Conservation (phyloP, 2,888 invertebrate species). For the Drepanosiphum platanoidis region DNA sequence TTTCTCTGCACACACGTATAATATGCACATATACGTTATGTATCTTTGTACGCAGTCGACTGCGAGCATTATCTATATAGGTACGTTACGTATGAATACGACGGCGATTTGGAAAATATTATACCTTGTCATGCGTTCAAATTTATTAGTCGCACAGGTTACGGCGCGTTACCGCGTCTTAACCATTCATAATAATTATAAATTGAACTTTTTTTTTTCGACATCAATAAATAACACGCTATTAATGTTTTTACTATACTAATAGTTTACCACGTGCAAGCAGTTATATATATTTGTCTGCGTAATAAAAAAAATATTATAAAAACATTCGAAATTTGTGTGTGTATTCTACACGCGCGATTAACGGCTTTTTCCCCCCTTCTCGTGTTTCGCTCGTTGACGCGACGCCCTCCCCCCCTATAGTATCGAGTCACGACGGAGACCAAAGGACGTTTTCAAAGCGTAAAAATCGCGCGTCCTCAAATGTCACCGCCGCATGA, state of each 20-base stretch:
- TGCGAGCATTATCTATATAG: constrained; percentile 5
- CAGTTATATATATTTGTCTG: background rate
- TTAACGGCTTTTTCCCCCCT: background rate
- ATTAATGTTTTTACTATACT: constrained; percentile 9
- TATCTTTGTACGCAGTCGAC: constrained; percentile 2
- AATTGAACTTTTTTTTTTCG: constrained; percentile 29
- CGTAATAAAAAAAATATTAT: background rate
- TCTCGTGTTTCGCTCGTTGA: background rate
- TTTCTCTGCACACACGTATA: background rate
- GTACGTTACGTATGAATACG: background rate
- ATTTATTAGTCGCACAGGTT: constrained; percentile 51
- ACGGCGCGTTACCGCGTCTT: constrained; percentile 6
- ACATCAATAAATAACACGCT: constrained; percentile 45
- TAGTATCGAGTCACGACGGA: background rate
- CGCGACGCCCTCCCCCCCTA: background rate
- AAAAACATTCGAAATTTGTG: background rate
- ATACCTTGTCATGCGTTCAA: constrained; percentile 46
- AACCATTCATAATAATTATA: constrained; percentile 35
- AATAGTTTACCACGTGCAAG: background rate
- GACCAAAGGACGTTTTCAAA: background rate
- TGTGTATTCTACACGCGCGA: background rate
- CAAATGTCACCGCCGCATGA: constrained; percentile 10
- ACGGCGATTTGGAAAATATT: constrained; percentile 50
- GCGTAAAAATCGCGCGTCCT: constrained; percentile 20
- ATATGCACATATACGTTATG: background rate